Conservation (phyloP, 2,113 vertebrate species). For the Trogon melanurus region DNA sequence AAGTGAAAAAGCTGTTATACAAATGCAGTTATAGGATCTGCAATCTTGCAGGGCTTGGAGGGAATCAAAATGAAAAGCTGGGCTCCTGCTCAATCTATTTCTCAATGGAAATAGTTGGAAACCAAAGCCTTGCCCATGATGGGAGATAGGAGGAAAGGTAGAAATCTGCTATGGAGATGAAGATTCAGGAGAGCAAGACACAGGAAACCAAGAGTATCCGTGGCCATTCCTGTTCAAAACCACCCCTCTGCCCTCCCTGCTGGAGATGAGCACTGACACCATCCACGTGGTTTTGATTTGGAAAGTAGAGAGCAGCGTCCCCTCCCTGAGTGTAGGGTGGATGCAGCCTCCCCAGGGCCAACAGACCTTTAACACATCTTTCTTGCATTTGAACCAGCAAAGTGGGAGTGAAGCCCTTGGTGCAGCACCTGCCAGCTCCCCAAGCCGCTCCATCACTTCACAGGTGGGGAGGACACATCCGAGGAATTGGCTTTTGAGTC, state of each 20-base stretch:
- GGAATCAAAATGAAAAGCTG: background rate
- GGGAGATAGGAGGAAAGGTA: background rate
- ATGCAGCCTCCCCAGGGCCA: accelerated
- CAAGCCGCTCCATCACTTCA: background rate
- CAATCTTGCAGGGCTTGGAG: background rate
- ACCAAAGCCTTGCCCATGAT: background rate
- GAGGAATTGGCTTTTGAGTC: accelerated
- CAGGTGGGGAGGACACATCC: background rate
- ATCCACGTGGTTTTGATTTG: background rate
- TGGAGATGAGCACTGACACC: background rate
- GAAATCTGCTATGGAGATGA: background rate
- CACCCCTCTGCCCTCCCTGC: background rate
- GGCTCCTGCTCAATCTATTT: background rate
- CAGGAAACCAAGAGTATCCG: background rate
- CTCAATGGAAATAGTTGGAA: background rate
- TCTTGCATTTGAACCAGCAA: background rate
- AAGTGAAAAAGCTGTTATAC: background rate
- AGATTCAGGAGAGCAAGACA: background rate
- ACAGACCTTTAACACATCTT: background rate
- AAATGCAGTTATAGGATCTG: background rate
- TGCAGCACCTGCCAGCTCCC: background rate
- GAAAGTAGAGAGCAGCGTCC: accelerated
- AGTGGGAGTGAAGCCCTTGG: background rate
- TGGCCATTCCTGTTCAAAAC: accelerated
- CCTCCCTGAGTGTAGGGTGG: background rate